Base-by-base conservation (phyloP, 37 sponge, comb jelly and placozoan species). In the Cladorhizidae sp. region DNA sequence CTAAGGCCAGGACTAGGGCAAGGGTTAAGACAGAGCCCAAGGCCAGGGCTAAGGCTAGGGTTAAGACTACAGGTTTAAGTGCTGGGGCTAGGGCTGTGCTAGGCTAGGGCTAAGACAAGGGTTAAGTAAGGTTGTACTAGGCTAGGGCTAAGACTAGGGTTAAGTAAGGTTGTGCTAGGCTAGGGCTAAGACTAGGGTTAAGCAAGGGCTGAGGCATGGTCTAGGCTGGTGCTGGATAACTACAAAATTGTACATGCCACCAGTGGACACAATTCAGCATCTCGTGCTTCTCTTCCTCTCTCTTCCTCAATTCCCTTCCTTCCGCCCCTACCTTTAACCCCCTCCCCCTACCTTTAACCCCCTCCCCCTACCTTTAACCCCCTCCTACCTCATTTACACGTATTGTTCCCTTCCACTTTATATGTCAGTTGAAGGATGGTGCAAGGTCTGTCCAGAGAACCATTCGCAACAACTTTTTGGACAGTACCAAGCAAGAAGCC, bases 401-500 rank as follows among this genome's bases (percentile, higher is more conserved):
- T 57, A 8, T 59, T 12, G 15, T 65, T 32, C 67, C 67, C 12
- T 37, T 77, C 40, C 17, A 3, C 17, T 41, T 43, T 12, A 1
- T 12, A 23, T 22, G 11, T 7, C 57, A 93, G 84, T 41, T 98
- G 55, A 81, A 84, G 40, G 96, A 88, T 75, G 89, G 93, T 14
- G 91, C 95, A 31, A 56, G 93, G 11, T 98, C 98, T 20, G 89
- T 98, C 0, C 85, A 90, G 51, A 65, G 98, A 20, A 90, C 98
- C 51, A 88, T 98, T 7, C 77, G 67, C 40, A 98, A 86, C 83
- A 98, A 98, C 32, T 93, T 98, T 78, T 54, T 90, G 67, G 98
- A 98, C 75, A 79, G 68, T 52, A 78, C 64, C n/a, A 92, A 95
- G 69, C 95, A 98, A 70, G 98, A 98, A 43, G 93, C 96, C 51